Evolutionary conservation across 2,113 vertebrate genomes (phyloP).

Genomic region (Reinhardtius hippoglossoides): DNA sequence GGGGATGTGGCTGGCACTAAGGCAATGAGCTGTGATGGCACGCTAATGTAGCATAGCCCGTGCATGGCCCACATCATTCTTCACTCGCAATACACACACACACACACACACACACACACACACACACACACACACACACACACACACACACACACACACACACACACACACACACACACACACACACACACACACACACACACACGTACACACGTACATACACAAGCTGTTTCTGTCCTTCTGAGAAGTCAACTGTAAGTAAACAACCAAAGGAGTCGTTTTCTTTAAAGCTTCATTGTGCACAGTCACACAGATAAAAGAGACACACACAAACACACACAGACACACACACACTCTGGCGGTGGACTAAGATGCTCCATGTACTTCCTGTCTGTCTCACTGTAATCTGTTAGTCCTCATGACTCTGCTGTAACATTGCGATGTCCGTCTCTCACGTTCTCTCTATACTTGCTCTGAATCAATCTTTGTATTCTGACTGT

Average conservation of each 20-base stretch:
- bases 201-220: background rate
- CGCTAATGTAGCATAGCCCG: slow-evolving; percentile 75
- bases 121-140: slow-evolving; percentile 1
- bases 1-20: slow-evolving; percentile 66
- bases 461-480: slow-evolving; percentile 53
- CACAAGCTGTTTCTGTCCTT: slow-evolving; percentile 22
- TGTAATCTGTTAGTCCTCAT: slow-evolving; percentile 64
- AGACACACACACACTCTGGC: slow-evolving; percentile 16
- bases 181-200: slow-evolving; percentile 1
- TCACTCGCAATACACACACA: slow-evolving; percentile 1
- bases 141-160: slow-evolving; percentile 1
- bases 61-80: slow-evolving; percentile 58
- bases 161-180: background rate
- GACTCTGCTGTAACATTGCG: slow-evolving; percentile 55
- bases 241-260: slow-evolving; percentile 58
- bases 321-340: slow-evolving; percentile 14
- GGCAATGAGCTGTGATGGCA: slow-evolving; percentile 79
- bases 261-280: slow-evolving; percentile 44
- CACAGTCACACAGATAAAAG: slow-evolving; percentile 22
- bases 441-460: slow-evolving; percentile 68
- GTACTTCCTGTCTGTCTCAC: slow-evolving; percentile 68
- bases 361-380: slow-evolving; percentile 3
- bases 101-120: background rate
- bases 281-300: slow-evolving; percentile 21
- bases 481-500: slow-evolving; percentile 72